Evolutionary conservation across 2,888 invertebrate genomes (phyloP), one percentile per base, ranked within the genome.

Genomic region (Antheraea yamamai): DNA sequence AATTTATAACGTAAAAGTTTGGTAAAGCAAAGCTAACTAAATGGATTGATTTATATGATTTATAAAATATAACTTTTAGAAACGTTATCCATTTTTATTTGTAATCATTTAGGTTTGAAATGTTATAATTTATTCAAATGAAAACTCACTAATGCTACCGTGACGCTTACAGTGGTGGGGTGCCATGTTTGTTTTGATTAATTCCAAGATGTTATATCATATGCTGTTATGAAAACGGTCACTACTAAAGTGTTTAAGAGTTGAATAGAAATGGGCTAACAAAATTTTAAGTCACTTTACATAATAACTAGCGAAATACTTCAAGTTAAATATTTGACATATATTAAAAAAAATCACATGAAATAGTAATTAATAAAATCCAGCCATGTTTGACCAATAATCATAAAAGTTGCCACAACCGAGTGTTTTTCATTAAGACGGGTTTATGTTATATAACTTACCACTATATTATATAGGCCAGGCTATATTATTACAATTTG

Each of bases 1-100:
- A 66, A 66, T 66, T 66, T 26, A 30, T 66, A 66, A 30, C 16
- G 64, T 66, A 66, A 66, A 66, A 66, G 64, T 66, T 66, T 66
- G 14, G 64, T 30, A 30, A 16, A 66, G 26, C 64, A 66, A 16
- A 66, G 14, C 30, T 66, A 30, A 66, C 64, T 66, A 16, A 66
- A 66, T 30, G 16, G 26, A 66, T 26, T 30, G 16, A 30, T 30
- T 30, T 26, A 26, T 66, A 66, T 30, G 16, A 30, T 30, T 30
- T 26, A 26, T 66, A 66, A 30, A 66, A 30, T 30, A 30, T 66
- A 66, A 66, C 30, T 16, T 66, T 16, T 1, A 4, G 12, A 64
- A 0, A 26, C 14, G 12, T 26, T 26, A 26, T 14, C 23, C 14
- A 14, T 64, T 26, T 23, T 64, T 61, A 64, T 14, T 64, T 23